These are phyloP conservation scores for Acanthosepion pharaonis DNA, from an alignment of 2,888 invertebrate species.

Conservation along the genomic window DNA sequence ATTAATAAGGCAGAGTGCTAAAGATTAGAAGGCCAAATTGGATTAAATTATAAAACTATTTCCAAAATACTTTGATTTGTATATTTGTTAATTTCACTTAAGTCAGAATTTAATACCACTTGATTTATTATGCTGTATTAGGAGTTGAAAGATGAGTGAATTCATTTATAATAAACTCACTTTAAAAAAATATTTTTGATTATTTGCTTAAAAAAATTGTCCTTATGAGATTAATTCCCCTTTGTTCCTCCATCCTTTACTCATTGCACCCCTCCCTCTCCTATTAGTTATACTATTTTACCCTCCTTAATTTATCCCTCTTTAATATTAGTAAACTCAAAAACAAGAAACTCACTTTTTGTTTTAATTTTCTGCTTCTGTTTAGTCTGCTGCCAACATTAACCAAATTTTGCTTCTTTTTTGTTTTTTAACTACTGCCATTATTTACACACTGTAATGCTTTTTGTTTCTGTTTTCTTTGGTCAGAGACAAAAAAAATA, in stretches of 20 bases:
- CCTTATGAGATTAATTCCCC: background rate
- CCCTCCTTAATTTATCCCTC: no score
- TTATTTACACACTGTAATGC: background rate
- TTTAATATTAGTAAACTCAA: no score
- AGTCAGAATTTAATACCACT: background rate
- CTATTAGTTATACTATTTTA: background rate
- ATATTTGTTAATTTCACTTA: background rate
- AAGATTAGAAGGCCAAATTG: no score
- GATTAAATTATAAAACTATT: background rate
- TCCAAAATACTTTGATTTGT: background rate
- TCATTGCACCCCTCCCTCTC: background rate
- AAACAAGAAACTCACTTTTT: background rate
- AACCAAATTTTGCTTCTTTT: background rate
- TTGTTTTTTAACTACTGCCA: background rate
- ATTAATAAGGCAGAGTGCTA: no score
- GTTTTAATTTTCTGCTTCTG: background rate
- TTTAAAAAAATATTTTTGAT: background rate
- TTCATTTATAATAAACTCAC: background rate
- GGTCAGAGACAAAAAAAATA: no score
- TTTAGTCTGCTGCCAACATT: background rate
- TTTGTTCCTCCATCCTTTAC: background rate
- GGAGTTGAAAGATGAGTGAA: no score
- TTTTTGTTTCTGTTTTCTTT: background rate
- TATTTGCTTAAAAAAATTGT: background rate
- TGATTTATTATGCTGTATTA: no score